phyloP scores from a whole-genome alignment of 2,797 vertebrate genomes.

The Alfaro cultratus region DNA sequence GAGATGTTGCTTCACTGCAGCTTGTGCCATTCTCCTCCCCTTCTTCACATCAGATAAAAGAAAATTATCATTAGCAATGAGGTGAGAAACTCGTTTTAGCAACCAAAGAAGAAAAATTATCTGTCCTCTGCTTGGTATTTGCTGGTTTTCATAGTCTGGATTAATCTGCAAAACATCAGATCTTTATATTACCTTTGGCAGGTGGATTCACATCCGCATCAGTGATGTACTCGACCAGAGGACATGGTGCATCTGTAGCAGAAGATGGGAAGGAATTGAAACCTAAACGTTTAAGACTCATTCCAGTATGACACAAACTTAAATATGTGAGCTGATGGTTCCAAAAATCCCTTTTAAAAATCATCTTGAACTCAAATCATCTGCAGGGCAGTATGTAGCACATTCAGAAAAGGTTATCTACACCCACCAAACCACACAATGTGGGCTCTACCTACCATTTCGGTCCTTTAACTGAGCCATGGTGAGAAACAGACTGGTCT shows the following conservation, averaged over 20 bases:
- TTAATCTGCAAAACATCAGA: not conserved
- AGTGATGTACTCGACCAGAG: slow-evolving; percentile 65
- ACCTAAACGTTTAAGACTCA: not conserved
- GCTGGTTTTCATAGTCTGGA: not conserved
- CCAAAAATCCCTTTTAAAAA: slow-evolving; percentile 8
- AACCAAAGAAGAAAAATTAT: not conserved
- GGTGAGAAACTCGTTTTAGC: not conserved
- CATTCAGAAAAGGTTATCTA: not conserved
- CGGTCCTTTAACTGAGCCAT: slow-evolving; percentile 66
- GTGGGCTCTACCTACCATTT: slow-evolving; percentile 42
- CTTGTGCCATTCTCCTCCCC: slow-evolving; percentile 38
- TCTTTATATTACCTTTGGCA: slow-evolving; percentile 58
- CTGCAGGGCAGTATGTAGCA: not conserved
- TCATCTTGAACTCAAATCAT: not conserved
- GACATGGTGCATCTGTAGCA: slow-evolving; percentile 61
- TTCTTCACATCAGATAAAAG: slow-evolving; percentile 36
- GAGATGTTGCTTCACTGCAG: slow-evolving; percentile 53
- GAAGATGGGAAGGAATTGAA: slow-evolving; percentile 15
- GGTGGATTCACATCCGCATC: slow-evolving; percentile 47
- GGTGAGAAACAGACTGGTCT: slow-evolving; percentile 68
- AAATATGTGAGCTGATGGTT: not conserved
- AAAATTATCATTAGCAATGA: not conserved
- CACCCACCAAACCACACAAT: slow-evolving; percentile 14
- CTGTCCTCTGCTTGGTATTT: not conserved
- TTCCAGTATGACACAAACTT: not conserved